phyloP scores from a whole-genome alignment of 2,888 invertebrate species.

The Arge pagana region DNA sequence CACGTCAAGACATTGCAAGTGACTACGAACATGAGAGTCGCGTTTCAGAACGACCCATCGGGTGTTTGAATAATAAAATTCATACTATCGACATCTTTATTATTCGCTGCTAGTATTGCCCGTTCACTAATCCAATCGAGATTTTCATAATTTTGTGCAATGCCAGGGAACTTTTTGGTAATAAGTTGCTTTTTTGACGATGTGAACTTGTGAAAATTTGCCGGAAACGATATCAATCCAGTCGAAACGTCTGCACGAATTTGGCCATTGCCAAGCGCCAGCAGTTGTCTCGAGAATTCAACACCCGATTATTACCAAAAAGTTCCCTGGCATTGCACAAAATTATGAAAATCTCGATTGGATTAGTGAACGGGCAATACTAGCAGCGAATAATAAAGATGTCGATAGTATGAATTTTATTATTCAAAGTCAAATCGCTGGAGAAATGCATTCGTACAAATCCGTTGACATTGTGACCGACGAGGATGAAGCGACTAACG shows the following conservation, averaged over 20 bases:
- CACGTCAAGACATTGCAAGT: too few relatives aligned
- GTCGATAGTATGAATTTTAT: neutral
- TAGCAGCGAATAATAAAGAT: constrained; percentile 45
- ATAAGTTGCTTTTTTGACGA: constrained; percentile 38
- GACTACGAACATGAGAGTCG: too few relatives aligned
- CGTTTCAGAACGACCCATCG: too few relatives aligned
- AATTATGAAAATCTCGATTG: constrained; percentile 40
- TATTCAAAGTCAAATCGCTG: neutral
- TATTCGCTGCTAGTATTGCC: constrained; percentile 47
- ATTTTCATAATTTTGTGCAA: constrained; percentile 30
- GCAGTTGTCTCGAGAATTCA: constrained; percentile 32
- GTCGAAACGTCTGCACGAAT: constrained; percentile 44
- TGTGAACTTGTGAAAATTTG: constrained; percentile 44
- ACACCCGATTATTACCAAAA: constrained; percentile 38
- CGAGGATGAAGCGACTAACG: constrained; percentile 6
- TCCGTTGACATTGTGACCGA: neutral
- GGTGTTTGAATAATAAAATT: too few relatives aligned
- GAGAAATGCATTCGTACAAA: neutral
- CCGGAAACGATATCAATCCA: constrained; percentile 47
- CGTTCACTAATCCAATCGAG: constrained; percentile 41
- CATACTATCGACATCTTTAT: constrained; percentile 34
- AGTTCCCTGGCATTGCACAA: constrained; percentile 43
- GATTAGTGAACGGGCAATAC: constrained; percentile 44
- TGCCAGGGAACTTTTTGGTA: constrained; percentile 36
- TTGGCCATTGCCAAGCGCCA: constrained; percentile 41